Evolutionary conservation across 2,797 vertebrate genomes (phyloP).

Genomic region (Coregonus sp.): DNA sequence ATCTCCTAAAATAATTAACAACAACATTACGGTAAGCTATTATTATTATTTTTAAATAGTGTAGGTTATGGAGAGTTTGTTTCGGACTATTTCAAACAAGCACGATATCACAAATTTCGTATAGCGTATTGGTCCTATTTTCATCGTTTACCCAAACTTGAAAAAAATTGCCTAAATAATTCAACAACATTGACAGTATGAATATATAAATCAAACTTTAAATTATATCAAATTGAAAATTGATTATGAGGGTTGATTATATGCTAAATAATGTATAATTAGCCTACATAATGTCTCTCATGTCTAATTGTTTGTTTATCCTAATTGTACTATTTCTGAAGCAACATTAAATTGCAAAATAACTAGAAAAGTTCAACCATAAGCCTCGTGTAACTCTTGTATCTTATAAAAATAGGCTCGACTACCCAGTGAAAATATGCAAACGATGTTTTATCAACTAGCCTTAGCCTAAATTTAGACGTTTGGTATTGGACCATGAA

Average conservation of each 20-base stretch:
- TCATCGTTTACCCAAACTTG: neutral
- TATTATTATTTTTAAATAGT: too few relatives aligned
- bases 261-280: neutral
- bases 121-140: neutral
- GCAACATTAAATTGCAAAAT: neutral
- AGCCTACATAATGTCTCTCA: neutral
- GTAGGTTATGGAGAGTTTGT: neutral
- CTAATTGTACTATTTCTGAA: neutral
- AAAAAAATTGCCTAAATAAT: neutral
- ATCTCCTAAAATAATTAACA: too few relatives aligned
- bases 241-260: neutral
- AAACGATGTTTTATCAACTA: neutral
- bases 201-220: neutral
- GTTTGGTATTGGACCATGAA: neutral
- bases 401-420: neutral
- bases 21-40: too few relatives aligned
- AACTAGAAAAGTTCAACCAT: neutral
- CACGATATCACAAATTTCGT: neutral
- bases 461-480: neutral
- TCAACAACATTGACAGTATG: neutral
- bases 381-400: neutral
- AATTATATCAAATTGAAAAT: neutral
- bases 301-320: neutral
- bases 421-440: neutral
- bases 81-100: neutral